phyloP scores from a whole-genome alignment of 2,888 invertebrate species.

The Halocaridina rubra region DNA sequence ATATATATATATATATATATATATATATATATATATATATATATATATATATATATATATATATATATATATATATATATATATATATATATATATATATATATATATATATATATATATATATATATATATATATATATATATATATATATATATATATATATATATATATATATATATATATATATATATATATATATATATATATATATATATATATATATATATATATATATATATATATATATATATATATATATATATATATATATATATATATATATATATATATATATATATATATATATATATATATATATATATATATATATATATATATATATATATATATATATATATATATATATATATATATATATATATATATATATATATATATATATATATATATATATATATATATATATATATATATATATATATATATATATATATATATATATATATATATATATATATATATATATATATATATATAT shows the following conservation, averaged over 20 bases:
- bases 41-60: background rate
- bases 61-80: background rate
- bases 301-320: background rate
- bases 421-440: constrained; percentile 7
- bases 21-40: background rate
- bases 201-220: background rate
- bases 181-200: background rate
- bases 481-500: constrained; percentile 15
- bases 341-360: background rate
- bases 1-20: background rate
- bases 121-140: background rate
- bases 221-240: background rate
- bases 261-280: background rate
- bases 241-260: background rate
- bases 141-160: background rate
- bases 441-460: constrained; percentile 19
- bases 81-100: background rate
- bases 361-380: background rate
- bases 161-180: background rate
- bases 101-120: background rate
- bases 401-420: background rate
- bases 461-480: constrained; percentile 19
- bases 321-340: background rate
- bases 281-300: background rate
- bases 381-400: background rate